These are phyloP conservation scores for Pachydiplax longipennis DNA, from an alignment of 2,888 invertebrate genomes.

Conservation along the genomic window DNA sequence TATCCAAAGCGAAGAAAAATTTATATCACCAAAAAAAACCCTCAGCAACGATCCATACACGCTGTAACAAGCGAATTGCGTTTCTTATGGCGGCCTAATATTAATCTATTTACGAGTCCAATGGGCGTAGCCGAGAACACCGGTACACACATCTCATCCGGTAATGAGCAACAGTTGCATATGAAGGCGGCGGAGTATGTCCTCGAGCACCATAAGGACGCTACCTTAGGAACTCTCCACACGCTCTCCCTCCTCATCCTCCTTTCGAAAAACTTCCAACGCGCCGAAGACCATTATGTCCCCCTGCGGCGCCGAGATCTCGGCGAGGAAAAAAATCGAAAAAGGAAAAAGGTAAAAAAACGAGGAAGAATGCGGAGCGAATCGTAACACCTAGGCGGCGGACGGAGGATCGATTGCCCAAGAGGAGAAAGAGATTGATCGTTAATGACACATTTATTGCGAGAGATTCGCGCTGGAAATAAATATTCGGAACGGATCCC, in stretches of 20 bases:
- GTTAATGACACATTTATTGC: background rate
- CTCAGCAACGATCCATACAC: too few relatives aligned
- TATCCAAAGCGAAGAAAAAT: too few relatives aligned
- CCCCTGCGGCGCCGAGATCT: background rate
- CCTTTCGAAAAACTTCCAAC: background rate
- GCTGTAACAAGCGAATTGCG: too few relatives aligned
- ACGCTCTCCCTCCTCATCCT: background rate
- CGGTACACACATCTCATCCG: background rate
- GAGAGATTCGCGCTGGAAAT: background rate
- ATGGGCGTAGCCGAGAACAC: background rate
- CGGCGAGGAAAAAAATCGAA: background rate
- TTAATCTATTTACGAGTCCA: too few relatives aligned
- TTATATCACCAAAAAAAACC: too few relatives aligned
- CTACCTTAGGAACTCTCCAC: background rate
- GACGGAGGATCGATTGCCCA: background rate
- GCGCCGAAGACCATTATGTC: background rate
- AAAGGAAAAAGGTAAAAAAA: background rate
- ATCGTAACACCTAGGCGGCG: background rate
- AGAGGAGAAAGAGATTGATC: background rate
- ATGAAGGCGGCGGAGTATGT: background rate
- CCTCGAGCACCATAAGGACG: background rate
- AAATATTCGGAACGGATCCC: background rate
- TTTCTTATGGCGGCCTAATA: too few relatives aligned
- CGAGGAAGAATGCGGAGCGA: background rate
- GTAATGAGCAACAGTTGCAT: background rate